phyloP scores from a whole-genome alignment of 2,888 invertebrate species.

The Caenorhabditis sp. region DNA sequence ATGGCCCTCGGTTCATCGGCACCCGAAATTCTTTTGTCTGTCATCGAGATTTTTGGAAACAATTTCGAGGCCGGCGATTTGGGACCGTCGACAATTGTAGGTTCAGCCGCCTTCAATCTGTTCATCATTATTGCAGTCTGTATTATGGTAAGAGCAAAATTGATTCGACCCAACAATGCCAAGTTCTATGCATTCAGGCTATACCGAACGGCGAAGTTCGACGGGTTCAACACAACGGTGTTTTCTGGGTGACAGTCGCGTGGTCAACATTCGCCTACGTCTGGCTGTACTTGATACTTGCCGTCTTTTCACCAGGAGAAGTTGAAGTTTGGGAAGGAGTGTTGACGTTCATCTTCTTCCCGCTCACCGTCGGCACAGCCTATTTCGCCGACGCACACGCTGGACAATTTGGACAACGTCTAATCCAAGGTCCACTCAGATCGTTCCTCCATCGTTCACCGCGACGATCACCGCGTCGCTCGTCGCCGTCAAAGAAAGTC shows the following conservation, averaged over 20 bases:
- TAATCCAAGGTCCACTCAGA: slow-evolving; percentile 26
- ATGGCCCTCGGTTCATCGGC: slow-evolving; percentile 98
- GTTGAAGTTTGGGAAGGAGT: slow-evolving; percentile 73
- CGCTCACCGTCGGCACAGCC: slow-evolving; percentile 90
- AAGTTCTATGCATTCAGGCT: slow-evolving; percentile 72
- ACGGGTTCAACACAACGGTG: slow-evolving; percentile 66
- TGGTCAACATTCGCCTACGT: slow-evolving; percentile 98
- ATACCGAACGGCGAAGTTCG: slow-evolving; percentile 64
- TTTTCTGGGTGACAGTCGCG: slow-evolving; percentile 88
- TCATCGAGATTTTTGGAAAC: slow-evolving; percentile 96
- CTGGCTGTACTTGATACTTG: slow-evolving; percentile 94
- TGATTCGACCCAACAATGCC: too few species aligned
- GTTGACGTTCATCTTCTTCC: slow-evolving; percentile 93
- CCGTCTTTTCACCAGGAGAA: slow-evolving; percentile 76
- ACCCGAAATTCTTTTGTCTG: slow-evolving; percentile 93
- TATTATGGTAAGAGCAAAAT: slow-evolving; percentile 73
- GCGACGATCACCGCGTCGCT: slow-evolving; percentile 13
- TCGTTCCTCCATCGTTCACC: slow-evolving; percentile 32
- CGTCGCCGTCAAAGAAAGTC: slow-evolving; percentile 11
- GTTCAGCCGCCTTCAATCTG: slow-evolving; percentile 96
- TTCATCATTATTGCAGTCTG: slow-evolving; percentile 97
- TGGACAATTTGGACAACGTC: slow-evolving; percentile 59
- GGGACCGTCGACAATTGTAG: slow-evolving; percentile 83
- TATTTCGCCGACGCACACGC: slow-evolving; percentile 85
- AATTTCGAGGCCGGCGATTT: slow-evolving; percentile 81